Conservation (phyloP, 2,888 invertebrate species). For the Cremastinae sp. region DNA sequence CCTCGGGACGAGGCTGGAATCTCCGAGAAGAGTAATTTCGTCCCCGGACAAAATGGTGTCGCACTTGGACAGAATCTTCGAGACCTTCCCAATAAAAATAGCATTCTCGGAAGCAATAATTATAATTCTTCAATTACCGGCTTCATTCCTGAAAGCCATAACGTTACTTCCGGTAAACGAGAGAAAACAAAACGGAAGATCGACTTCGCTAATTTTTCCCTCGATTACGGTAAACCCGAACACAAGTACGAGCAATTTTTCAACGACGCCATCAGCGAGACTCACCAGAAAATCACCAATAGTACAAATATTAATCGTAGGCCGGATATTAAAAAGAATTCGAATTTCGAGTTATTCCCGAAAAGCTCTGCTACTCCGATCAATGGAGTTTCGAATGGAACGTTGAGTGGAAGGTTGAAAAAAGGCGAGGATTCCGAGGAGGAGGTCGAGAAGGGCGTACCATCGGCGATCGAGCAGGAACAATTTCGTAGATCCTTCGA, state of each 20-base stretch:
- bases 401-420: neutral
- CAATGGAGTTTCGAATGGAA: neutral
- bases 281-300: conserved; percentile 67
- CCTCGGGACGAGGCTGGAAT: no score
- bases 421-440: conserved; percentile 70
- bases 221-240: conserved; percentile 24
- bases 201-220: conserved; percentile 66
- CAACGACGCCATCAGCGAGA: conserved; percentile 43
- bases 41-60: no score
- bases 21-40: no score
- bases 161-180: conserved; percentile 18
- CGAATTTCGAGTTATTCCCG: neutral
- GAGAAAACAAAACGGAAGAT: conserved; percentile 68
- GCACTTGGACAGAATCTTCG: no score
- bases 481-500: conserved; percentile 88
- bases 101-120: no score
- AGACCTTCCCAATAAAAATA: no score
- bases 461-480: conserved; percentile 87
- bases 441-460: conserved; percentile 81
- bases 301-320: conserved; percentile 32
- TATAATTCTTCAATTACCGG: no score
- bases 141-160: no score
- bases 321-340: no score
- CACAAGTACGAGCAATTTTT: conserved; percentile 50
- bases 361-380: conserved; percentile 48